Evolutionary conservation across 2,888 invertebrate species (phyloP).

Genomic region (Hypercompe scribonia): DNA sequence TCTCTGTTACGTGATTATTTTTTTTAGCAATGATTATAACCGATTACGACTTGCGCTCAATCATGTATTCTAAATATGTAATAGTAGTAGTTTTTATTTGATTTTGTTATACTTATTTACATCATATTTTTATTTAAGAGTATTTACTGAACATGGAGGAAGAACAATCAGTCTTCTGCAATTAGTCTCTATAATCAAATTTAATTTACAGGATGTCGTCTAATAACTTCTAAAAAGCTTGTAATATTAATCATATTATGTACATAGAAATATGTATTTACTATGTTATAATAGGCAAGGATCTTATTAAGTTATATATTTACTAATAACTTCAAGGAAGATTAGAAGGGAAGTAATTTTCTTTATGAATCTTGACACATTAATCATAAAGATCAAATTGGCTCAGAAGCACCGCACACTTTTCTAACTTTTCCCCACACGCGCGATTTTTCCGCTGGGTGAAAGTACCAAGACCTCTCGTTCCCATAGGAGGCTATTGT

Average conservation of each 20-base stretch:
- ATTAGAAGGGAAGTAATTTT: neutral
- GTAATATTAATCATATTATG: slow-evolving; percentile 12
- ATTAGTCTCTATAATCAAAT: neutral
- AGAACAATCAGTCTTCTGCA: neutral
- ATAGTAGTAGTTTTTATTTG: neutral
- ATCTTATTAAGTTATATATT: slow-evolving; percentile 18
- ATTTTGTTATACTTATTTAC: neutral
- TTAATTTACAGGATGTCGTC: neutral
- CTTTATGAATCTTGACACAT: slow-evolving; percentile 28
- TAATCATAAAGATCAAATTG: slow-evolving; percentile 54
- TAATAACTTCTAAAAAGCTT: slow-evolving; percentile 1
- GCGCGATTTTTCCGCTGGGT: slow-evolving; percentile 55
- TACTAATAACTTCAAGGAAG: slow-evolving; percentile 24
- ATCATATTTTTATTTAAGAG: neutral
- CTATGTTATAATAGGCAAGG: slow-evolving; percentile 15
- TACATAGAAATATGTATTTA: slow-evolving; percentile 13
- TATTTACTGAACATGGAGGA: neutral
- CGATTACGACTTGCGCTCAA: neutral
- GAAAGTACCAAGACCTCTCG: slow-evolving; percentile 75
- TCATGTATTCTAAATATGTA: too few species aligned
- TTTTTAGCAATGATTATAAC: neutral
- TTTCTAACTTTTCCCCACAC: slow-evolving; percentile 46
- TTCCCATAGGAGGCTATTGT: slow-evolving; percentile 82
- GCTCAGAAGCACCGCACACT: slow-evolving; percentile 28
- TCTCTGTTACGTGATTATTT: neutral